Evolutionary conservation across 2,797 vertebrate species (phyloP).

Genomic region (Cephalopachus bancanus): DNA sequence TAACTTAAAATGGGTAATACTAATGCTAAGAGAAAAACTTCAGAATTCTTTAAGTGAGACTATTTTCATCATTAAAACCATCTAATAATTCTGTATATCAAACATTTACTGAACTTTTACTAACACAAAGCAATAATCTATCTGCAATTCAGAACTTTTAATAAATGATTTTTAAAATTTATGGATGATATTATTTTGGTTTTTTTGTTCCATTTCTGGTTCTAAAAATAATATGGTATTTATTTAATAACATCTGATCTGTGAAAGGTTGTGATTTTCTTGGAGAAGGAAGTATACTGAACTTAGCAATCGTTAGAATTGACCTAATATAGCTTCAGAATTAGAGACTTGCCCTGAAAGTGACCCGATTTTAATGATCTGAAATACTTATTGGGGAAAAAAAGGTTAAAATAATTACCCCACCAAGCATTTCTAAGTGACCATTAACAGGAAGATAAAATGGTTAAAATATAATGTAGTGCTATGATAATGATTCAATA

Average conservation of each 20-base stretch:
- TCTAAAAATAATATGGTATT: conserved; percentile 61
- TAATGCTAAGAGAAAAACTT: not conserved
- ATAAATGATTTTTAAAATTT: conserved; percentile 60
- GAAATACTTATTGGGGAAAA: conserved; percentile 22
- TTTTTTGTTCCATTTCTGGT: conserved; percentile 43
- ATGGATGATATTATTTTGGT: conserved; percentile 49
- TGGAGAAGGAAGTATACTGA: conserved; percentile 52
- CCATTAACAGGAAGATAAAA: conserved; percentile 51
- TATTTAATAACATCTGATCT: conserved; percentile 63
- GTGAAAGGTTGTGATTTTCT: conserved; percentile 73
- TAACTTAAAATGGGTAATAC: conserved; percentile 1
- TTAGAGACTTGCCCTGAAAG: conserved; percentile 53
- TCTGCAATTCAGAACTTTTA: conserved; percentile 52
- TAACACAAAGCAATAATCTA: conserved; percentile 39
- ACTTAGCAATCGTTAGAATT: conserved; percentile 60
- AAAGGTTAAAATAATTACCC: conserved; percentile 39
- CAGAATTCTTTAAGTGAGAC: not conserved
- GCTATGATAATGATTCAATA: conserved; percentile 14
- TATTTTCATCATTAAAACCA: conserved; percentile 48
- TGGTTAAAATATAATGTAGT: conserved; percentile 5
- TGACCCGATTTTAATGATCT: conserved; percentile 46
- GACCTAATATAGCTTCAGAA: conserved; percentile 10
- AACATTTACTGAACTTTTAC: conserved; percentile 21
- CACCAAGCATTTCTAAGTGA: conserved; percentile 47
- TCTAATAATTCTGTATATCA: not conserved